Percentiles rank a stretch among this genome's conserved stretches.
Evolutionary conservation across 2,797 vertebrate genomes (phyloP).

Genomic region (Synaphobranchus kaupii): DNA sequence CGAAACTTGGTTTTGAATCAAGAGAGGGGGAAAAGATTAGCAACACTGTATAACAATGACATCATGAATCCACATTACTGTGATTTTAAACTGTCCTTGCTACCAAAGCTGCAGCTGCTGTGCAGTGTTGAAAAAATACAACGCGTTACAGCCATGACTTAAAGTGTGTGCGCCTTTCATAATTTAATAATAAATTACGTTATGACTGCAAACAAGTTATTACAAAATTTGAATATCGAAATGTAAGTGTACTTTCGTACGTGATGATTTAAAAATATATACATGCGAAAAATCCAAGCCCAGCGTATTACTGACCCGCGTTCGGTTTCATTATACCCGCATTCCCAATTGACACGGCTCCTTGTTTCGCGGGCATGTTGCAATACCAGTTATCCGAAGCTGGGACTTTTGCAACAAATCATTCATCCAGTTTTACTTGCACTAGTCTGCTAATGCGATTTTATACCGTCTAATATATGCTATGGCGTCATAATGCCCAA

Average conservation of each 20-base stretch:
- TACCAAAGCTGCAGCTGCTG: background rate
- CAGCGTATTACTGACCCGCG: background rate
- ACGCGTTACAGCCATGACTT: background rate
- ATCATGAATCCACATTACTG: background rate
- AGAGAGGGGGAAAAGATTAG: background rate
- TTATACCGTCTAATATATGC: background rate
- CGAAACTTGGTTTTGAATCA: background rate
- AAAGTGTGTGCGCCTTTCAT: background rate
- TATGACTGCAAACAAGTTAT: too few relatives aligned
- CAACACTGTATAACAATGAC: background rate
- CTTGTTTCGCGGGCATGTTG: background rate
- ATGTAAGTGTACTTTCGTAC: background rate
- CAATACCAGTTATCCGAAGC: background rate
- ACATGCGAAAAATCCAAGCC: background rate
- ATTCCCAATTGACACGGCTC: background rate
- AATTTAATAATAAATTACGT: background rate
- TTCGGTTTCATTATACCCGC: background rate
- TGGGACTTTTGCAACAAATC: background rate
- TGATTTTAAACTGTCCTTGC: background rate
- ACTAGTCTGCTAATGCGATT: background rate
- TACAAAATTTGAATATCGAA: background rate
- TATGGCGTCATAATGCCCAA: background rate
- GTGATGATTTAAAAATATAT: background rate
- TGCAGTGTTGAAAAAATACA: background rate
- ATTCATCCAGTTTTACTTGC: background rate